Conservation (phyloP, 2,113 vertebrate genomes). For the Myanophis thanlyinensis region DNA sequence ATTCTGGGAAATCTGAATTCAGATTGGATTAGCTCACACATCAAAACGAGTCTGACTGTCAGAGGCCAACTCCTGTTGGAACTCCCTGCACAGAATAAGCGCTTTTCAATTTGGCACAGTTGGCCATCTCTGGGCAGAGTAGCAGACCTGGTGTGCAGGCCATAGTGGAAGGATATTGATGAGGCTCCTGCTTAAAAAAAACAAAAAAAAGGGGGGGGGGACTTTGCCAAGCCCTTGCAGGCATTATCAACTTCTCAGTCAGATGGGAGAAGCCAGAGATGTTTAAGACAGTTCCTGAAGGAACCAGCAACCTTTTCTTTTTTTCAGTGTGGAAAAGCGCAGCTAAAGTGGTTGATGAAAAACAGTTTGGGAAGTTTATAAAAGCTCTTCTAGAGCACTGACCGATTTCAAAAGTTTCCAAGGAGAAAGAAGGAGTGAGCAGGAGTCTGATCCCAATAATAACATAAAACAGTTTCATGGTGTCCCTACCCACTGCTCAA, state of each 20-base stretch:
- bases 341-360: background rate
- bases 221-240: background rate
- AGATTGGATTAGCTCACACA: slow-evolving; percentile 41
- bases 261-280: background rate
- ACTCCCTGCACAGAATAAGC: slow-evolving; percentile 25
- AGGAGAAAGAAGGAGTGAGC: background rate
- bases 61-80: slow-evolving; percentile 30
- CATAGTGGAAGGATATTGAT: background rate
- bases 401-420: background rate
- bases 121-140: background rate
- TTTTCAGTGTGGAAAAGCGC: slow-evolving; percentile 16
- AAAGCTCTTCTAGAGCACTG: background rate
- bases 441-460: background rate
- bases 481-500: background rate
- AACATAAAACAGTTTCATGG: background rate
- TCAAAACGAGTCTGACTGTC: slow-evolving; percentile 38
- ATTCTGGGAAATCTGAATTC: slow-evolving; percentile 42
- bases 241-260: background rate
- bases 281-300: background rate
- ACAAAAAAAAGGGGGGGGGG: too few species aligned
- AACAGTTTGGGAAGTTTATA: background rate
- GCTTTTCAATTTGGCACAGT: background rate
- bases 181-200: background rate
- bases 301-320: background rate
- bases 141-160: background rate